Conservation (phyloP, 2,113 vertebrate genomes). For the Corythoichthys haematopterus region DNA sequence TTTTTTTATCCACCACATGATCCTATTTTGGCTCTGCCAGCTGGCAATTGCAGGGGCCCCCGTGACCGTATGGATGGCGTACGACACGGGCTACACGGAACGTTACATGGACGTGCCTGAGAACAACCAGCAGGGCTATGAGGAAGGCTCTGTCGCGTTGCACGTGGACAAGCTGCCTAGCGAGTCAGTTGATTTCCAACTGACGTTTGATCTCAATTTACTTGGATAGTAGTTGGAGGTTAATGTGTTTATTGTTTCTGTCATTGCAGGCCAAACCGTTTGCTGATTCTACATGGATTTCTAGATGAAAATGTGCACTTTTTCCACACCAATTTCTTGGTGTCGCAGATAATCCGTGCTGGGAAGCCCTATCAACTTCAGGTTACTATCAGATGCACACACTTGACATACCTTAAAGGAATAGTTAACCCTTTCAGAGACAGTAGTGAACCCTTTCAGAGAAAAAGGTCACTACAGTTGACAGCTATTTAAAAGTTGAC, state of each 20-base stretch:
- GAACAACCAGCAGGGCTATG: conserved; percentile 94
- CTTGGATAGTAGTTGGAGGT: no score
- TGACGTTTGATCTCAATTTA: neutral
- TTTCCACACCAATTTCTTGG: conserved; percentile 98
- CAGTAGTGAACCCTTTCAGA: neutral
- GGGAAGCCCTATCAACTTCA: conserved; percentile 98
- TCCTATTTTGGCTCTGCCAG: conserved; percentile 54
- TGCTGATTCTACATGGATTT: conserved; percentile 96
- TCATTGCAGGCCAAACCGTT: conserved; percentile 84
- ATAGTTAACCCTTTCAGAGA: neutral
- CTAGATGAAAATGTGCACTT: conserved; percentile 99
- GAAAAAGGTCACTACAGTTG: no score
- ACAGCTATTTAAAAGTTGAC: no score
- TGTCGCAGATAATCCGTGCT: conserved; percentile 95
- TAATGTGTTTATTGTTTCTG: neutral
- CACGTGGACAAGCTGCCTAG: conserved; percentile 95
- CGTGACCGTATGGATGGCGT: conserved; percentile 97
- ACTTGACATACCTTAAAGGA: no score
- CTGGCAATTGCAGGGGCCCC: conserved; percentile 93
- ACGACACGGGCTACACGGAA: conserved; percentile 93
- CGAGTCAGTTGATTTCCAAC: conserved; percentile 76
- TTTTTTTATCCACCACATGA: neutral
- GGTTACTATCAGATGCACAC: conserved; percentile 59
- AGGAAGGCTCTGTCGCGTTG: conserved; percentile 91
- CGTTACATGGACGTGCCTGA: conserved; percentile 96